A percentile compares a stretch with the other conserved stretches of the same genome.
Evolutionary conservation across 2,113 vertebrate species (phyloP).

Genomic region (Neolamprologus ventralis): DNA sequence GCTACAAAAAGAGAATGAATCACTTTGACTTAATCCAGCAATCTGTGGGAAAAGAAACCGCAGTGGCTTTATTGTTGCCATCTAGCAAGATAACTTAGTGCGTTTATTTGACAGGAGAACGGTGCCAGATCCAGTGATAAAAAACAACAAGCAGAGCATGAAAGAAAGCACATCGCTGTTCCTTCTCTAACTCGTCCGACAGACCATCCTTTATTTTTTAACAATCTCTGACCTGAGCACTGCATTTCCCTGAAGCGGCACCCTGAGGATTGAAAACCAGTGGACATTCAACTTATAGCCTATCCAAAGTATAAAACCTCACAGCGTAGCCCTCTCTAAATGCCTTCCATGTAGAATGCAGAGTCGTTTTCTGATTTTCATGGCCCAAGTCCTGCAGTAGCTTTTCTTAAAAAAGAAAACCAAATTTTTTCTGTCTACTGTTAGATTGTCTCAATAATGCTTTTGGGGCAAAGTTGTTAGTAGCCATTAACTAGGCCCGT

Average conservation of each 20-base stretch:
- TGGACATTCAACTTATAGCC: background rate
- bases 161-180: background rate
- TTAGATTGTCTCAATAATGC: background rate
- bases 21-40: slow-evolving; percentile 29
- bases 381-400: background rate
- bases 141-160: background rate
- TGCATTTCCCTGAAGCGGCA: background rate
- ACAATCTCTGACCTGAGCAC: background rate
- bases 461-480: background rate
- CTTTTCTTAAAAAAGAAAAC: background rate
- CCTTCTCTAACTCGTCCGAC: background rate
- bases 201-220: slow-evolving; percentile 10
- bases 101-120: slow-evolving; percentile 20
- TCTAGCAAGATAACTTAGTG: slow-evolving; percentile 11
- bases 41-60: slow-evolving; percentile 1
- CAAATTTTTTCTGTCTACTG: background rate
- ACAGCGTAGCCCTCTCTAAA: background rate
- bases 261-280: background rate
- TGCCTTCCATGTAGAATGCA: background rate
- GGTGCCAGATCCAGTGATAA: background rate
- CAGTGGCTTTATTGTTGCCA: slow-evolving; percentile 19
- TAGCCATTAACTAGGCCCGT: background rate
- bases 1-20: background rate
- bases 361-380: background rate
- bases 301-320: background rate